These are phyloP conservation scores for Ceyx margarethae DNA, from an alignment of 2,113 vertebrate genomes.

Conservation along the genomic window DNA sequence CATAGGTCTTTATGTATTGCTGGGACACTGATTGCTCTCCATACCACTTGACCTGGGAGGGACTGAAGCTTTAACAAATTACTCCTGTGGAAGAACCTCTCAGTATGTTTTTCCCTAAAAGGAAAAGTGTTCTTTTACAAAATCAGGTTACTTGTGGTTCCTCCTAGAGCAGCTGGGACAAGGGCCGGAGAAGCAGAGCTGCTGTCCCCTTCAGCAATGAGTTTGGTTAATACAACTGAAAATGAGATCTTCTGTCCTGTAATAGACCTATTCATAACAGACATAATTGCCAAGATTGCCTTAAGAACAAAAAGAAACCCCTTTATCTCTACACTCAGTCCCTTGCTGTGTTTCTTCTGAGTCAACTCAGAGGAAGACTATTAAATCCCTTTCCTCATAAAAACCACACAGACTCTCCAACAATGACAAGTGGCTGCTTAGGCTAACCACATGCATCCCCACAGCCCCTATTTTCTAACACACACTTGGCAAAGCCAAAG, in stretches of 20 bases:
- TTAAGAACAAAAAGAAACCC: not conserved
- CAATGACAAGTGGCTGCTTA: conserved; percentile 60
- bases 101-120: not conserved
- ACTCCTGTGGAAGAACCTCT: not conserved
- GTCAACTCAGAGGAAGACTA: not conserved
- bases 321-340: not conserved
- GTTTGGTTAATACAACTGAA: not conserved
- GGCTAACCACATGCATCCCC: conserved; percentile 72
- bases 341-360: not conserved
- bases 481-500: conserved; percentile 56
- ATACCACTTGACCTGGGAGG: not conserved
- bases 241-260: not conserved
- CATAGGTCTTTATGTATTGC: not conserved
- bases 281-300: not conserved
- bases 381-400: conserved; percentile 13
- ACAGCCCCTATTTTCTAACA: conserved; percentile 25
- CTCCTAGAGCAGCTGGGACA: not conserved
- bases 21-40: not conserved
- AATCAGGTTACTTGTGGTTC: not conserved
- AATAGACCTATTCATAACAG: not conserved
- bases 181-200: not conserved
- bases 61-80: not conserved
- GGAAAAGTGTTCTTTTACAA: not conserved
- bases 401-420: conserved; percentile 61
- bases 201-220: not conserved